Evolutionary conservation across 2,113 vertebrate genomes (phyloP).

Genomic region (Smithornis capensis): DNA sequence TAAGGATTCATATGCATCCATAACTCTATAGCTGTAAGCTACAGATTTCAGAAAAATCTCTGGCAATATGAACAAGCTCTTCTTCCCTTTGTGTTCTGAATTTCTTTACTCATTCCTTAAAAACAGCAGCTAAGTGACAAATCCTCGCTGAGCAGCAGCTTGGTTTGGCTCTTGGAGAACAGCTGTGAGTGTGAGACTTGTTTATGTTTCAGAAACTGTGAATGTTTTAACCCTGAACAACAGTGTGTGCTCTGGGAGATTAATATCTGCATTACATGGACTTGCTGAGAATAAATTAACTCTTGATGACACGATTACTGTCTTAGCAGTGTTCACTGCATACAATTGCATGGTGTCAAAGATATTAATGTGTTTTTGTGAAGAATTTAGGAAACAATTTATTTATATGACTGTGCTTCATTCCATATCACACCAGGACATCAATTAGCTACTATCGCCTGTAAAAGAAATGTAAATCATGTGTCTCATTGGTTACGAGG

Average conservation of each 20-base stretch:
- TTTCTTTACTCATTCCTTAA: neutral
- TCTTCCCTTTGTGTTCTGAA: neutral
- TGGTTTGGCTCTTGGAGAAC: neutral
- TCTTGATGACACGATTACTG: slow-evolving; percentile 72
- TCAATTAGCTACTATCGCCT: slow-evolving; percentile 58
- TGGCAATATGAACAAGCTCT: neutral
- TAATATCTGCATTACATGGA: slow-evolving; percentile 71
- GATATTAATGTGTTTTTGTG: slow-evolving; percentile 71
- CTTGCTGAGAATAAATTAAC: slow-evolving; percentile 75
- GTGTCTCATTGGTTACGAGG: slow-evolving; percentile 54
- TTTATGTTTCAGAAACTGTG: slow-evolving; percentile 51
- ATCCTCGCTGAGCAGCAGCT: neutral
- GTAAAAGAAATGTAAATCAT: slow-evolving; percentile 68
- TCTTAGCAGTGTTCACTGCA: slow-evolving; percentile 61
- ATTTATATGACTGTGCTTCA: slow-evolving; percentile 65
- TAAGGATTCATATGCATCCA: rapidly evolving
- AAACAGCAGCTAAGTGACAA: neutral
- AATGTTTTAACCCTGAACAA: slow-evolving; percentile 63
- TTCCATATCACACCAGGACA: slow-evolving; percentile 69
- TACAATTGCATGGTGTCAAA: slow-evolving; percentile 69
- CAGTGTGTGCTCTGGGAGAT: slow-evolving; percentile 64
- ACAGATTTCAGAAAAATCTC: neutral
- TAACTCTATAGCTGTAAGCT: neutral
- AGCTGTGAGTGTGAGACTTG: slow-evolving; percentile 28
- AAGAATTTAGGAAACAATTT: slow-evolving; percentile 69